Percentiles rank a stretch among this genome's conserved stretches.
These are phyloP conservation scores for Hydropotes inermis DNA, from an alignment of 2,113 vertebrate species.

Conservation along the genomic window DNA sequence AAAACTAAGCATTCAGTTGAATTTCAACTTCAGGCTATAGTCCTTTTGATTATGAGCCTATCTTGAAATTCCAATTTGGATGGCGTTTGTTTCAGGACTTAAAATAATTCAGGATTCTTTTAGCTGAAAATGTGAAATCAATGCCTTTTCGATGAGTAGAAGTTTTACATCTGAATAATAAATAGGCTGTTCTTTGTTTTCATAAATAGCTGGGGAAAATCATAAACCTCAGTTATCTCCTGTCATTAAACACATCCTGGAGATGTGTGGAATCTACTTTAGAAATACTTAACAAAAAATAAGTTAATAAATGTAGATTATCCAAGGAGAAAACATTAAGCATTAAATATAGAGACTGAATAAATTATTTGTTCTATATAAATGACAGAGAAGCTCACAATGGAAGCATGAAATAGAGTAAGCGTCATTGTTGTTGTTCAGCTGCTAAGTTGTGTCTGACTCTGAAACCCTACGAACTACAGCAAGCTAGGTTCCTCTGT, in stretches of 20 bases:
- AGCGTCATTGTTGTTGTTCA: background rate
- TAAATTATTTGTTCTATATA: conserved; percentile 28
- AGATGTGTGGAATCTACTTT: conserved; percentile 16
- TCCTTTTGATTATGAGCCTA: conserved; percentile 39
- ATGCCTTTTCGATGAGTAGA: conserved; percentile 62
- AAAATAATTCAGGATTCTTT: conserved; percentile 62
- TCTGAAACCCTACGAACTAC: background rate
- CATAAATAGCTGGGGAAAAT: conserved; percentile 54
- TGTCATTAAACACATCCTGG: conserved; percentile 48
- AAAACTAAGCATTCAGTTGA: conserved; percentile 29
- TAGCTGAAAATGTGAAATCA: conserved; percentile 61
- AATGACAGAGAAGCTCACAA: background rate
- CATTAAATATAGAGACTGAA: conserved; percentile 37
- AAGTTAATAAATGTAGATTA: conserved; percentile 48
- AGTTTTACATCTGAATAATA: conserved; percentile 60
- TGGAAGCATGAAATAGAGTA: background rate
- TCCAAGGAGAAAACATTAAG: conserved; percentile 27
- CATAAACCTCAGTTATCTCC: conserved; percentile 45
- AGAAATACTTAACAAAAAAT: conserved; percentile 52
- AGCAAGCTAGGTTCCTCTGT: background rate
- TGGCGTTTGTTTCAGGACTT: conserved; percentile 59
- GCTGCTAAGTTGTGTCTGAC: background rate
- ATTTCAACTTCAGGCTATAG: conserved; percentile 20
- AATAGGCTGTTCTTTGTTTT: conserved; percentile 60
- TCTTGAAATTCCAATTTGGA: conserved; percentile 61